Conservation (phyloP, 2,113 vertebrate genomes). For the Lasiurus borealis region DNA sequence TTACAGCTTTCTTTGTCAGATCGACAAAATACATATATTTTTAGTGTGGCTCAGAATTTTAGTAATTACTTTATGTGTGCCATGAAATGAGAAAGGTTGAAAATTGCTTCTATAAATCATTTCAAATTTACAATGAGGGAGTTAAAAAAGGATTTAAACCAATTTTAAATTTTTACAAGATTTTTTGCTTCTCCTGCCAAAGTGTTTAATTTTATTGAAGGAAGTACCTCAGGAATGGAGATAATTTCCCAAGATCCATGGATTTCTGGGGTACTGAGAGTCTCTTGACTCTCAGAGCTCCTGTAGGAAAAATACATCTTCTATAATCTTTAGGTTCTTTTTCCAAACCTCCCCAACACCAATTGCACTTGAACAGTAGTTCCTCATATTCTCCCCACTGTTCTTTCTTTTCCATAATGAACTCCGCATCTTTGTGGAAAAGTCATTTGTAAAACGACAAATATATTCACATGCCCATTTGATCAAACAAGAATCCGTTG, state of each 20-base stretch:
- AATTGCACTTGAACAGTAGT: neutral
- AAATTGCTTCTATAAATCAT: conserved; percentile 38
- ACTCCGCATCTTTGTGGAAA: conserved; percentile 12
- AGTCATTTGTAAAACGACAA: neutral
- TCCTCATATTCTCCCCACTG: neutral
- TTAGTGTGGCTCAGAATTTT: neutral
- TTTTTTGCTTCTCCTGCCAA: conserved; percentile 37
- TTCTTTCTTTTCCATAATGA: neutral
- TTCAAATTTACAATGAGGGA: neutral
- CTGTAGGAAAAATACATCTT: conserved; percentile 52
- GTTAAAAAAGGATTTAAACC: neutral
- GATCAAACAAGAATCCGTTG: conserved; percentile 70
- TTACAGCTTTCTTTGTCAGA: neutral
- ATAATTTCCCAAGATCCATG: neutral
- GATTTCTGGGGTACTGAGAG: neutral
- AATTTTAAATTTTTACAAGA: conserved; percentile 38
- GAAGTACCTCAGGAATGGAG: neutral
- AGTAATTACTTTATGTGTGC: neutral
- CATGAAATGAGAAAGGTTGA: neutral
- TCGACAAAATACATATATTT: too few species aligned
- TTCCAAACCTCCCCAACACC: neutral
- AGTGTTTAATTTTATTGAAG: conserved; percentile 65
- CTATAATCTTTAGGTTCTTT: neutral
- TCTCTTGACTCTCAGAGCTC: neutral
- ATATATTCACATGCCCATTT: neutral